Evolutionary conservation across 2,888 invertebrate species (phyloP).

Genomic region (Caenorhabditis becei): DNA sequence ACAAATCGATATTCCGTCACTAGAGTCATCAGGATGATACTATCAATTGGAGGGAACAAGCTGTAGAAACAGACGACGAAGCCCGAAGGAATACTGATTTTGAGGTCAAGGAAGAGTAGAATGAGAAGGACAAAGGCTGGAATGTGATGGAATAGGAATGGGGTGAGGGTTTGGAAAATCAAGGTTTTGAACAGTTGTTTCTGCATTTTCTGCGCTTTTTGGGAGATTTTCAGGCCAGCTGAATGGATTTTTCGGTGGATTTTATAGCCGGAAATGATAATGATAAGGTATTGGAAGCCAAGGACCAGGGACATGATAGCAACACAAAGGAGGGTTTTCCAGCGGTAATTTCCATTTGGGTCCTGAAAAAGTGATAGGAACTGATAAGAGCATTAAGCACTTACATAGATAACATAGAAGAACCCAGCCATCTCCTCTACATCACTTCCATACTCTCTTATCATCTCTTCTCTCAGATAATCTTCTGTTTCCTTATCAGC

Average conservation of each 20-base stretch:
- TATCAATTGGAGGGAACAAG: slow-evolving; percentile 16
- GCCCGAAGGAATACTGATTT: not conserved
- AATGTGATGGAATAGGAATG: not conserved
- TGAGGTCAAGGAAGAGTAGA: not conserved
- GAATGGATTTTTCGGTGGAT: not conserved
- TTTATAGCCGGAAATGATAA: not conserved
- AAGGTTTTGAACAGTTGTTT: slow-evolving; percentile 30
- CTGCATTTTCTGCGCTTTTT: not conserved
- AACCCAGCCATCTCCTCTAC: not conserved
- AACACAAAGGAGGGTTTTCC: not conserved
- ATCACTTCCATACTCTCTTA: not conserved
- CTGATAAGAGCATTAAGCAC: too few species aligned
- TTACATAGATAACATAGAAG: not conserved
- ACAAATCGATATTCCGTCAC: slow-evolving; percentile 6
- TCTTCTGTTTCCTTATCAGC: not conserved
- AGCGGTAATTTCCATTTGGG: too few species aligned
- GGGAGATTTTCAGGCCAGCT: not conserved
- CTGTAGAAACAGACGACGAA: slow-evolving; percentile 6
- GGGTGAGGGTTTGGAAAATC: slow-evolving; percentile 2
- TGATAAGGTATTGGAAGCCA: not conserved
- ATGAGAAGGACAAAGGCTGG: not conserved
- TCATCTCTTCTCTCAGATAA: not conserved
- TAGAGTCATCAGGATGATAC: slow-evolving; percentile 1
- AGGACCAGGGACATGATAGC: not conserved
- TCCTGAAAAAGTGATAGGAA: too few species aligned